These are phyloP conservation scores for Styela plicata DNA, from an alignment of 23 tunicate species.

Conservation along the genomic window DNA sequence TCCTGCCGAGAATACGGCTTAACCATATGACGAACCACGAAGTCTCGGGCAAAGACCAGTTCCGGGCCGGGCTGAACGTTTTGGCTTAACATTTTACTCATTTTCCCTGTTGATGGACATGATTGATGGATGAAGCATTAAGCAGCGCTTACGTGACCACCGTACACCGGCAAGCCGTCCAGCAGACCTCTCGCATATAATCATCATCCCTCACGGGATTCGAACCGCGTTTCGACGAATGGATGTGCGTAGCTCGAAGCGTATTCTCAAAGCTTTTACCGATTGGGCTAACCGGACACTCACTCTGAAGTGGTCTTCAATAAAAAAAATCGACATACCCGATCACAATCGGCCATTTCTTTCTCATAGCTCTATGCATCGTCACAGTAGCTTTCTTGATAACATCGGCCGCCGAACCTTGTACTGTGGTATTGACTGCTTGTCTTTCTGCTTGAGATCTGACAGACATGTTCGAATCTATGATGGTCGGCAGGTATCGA, in stretches of 20 bases:
- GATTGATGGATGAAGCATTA: too few relatives aligned
- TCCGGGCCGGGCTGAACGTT: too few relatives aligned
- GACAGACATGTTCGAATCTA: slow-evolving; percentile 16
- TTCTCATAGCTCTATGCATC: slow-evolving; percentile 24
- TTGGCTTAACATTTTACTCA: too few relatives aligned
- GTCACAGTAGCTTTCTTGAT: slow-evolving; percentile 66
- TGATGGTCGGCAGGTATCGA: slow-evolving; percentile 62
- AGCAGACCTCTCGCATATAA: not conserved
- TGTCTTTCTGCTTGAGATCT: slow-evolving; percentile 79
- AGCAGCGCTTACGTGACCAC: not conserved
- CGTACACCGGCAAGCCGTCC: not conserved
- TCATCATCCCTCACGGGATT: too few relatives aligned
- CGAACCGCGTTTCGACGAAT: not conserved
- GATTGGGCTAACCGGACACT: not conserved
- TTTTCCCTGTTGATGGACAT: too few relatives aligned
- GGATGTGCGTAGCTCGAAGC: not conserved
- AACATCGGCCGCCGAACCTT: slow-evolving; percentile 95
- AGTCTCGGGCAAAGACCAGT: too few relatives aligned
- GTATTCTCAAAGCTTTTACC: not conserved
- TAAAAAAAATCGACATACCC: not conserved
- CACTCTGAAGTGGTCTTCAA: not conserved
- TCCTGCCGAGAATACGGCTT: too few relatives aligned
- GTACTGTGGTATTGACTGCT: slow-evolving; percentile 71
- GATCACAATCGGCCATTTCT: not conserved
- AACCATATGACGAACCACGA: too few relatives aligned